A percentile compares a stretch with the other conserved stretches of the same genome.
Conservation (phyloP, 2,113 vertebrate genomes). For the Shinisaurus crocodilurus region DNA sequence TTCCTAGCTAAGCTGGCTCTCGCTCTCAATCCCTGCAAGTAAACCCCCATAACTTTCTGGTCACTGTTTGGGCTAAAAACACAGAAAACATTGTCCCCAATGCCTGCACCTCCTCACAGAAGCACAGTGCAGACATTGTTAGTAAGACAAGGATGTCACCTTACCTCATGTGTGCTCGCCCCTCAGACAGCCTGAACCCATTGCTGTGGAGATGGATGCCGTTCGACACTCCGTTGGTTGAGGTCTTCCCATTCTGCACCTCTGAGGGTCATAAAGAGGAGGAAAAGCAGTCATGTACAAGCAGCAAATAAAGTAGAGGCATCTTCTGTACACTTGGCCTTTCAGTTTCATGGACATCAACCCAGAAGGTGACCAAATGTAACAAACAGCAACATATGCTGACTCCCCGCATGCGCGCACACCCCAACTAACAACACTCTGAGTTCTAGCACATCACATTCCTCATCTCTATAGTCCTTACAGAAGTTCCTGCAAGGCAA, state of each 20-base stretch:
- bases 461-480: too few species aligned
- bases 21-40: not conserved
- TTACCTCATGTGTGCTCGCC: conserved; percentile 80
- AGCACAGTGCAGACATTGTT: not conserved
- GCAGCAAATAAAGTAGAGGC: fast-evolving
- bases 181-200: conserved; percentile 83
- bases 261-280: conserved; percentile 72
- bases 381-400: not conserved
- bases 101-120: not conserved
- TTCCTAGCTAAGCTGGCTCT: not conserved
- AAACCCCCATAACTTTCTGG: not conserved
- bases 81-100: not conserved
- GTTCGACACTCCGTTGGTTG: conserved; percentile 89
- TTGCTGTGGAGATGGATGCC: conserved; percentile 91
- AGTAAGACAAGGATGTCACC: not conserved
- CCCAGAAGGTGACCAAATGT: not conserved
- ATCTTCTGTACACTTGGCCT: not conserved
- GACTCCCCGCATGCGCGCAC: not conserved
- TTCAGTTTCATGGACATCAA: not conserved
- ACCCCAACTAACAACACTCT: not conserved
- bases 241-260: conserved; percentile 93
- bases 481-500: too few species aligned
- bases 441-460: too few species aligned
- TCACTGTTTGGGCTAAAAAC: fast-evolving
- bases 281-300: not conserved